Evolutionary conservation across 2,888 invertebrate genomes (phyloP).

Genomic region (Entomobrya multifasciata): DNA sequence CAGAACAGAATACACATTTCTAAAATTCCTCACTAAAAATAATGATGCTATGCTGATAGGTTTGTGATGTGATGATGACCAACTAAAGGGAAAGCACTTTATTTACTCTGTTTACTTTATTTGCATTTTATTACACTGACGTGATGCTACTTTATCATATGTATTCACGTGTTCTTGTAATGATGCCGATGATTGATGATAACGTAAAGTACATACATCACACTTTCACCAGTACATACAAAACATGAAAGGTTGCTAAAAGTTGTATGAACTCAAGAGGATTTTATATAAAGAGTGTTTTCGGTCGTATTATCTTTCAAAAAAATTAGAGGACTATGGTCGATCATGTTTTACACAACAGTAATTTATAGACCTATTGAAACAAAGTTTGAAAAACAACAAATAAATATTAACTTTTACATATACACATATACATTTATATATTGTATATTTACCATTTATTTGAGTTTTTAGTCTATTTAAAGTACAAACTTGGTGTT

Average conservation of each 20-base stretch:
- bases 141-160: not conserved
- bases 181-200: constrained; percentile 46
- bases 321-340: no score
- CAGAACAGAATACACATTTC: no score
- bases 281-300: no score
- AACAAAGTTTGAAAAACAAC: no score
- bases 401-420: no score
- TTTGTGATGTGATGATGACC: not conserved
- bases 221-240: no score
- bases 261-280: no score
- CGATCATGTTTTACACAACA: no score
- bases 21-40: not conserved
- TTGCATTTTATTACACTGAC: constrained; percentile 37
- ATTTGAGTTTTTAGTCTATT: not conserved
- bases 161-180: not conserved
- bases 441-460: not conserved
- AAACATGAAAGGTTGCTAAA: no score
- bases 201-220: constrained; percentile 2
- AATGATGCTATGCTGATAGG: not conserved
- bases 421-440: not conserved
- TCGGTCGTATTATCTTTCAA: no score
- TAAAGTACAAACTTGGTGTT: no score
- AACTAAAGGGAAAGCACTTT: not conserved
- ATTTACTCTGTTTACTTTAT: constrained; percentile 12
- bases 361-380: no score